Evolutionary conservation across 2,797 vertebrate genomes (phyloP).

Genomic region (Nannoperca australis): DNA sequence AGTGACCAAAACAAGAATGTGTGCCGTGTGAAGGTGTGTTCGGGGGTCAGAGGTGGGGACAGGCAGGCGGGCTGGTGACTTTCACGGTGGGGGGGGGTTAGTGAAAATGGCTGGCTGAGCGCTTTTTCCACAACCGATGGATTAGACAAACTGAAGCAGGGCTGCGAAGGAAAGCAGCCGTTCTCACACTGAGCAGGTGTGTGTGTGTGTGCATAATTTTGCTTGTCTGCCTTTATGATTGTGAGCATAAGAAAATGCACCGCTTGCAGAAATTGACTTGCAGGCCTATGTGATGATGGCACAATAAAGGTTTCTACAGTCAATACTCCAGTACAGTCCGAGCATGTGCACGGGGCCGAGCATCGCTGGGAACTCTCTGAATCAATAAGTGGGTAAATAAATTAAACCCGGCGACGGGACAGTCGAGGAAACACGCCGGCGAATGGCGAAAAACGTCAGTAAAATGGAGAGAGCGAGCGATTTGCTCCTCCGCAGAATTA

Average conservation of each 20-base stretch:
- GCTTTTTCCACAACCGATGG: slow-evolving; percentile 68
- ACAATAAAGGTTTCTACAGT: slow-evolving; percentile 73
- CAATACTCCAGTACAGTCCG: slow-evolving; percentile 65
- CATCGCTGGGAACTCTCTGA: slow-evolving; percentile 64
- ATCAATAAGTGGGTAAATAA: slow-evolving; percentile 74
- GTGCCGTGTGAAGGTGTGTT: slow-evolving; percentile 10
- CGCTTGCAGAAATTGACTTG: slow-evolving; percentile 66
- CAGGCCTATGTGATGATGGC: slow-evolving; percentile 66
- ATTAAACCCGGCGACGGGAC: slow-evolving; percentile 53
- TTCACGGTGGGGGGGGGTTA: slow-evolving; percentile 63
- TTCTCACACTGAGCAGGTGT: slow-evolving; percentile 43
- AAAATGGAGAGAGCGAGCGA: slow-evolving; percentile 34
- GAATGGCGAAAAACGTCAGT: slow-evolving; percentile 37
- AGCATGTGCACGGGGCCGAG: slow-evolving; percentile 56
- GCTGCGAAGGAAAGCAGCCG: slow-evolving; percentile 32
- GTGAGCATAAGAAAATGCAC: slow-evolving; percentile 72
- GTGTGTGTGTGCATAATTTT: slow-evolving; percentile 50
- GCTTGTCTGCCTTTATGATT: slow-evolving; percentile 71
- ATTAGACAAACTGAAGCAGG: slow-evolving; percentile 63
- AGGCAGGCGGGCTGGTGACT: slow-evolving; percentile 48
- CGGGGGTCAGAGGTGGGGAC: slow-evolving; percentile 13
- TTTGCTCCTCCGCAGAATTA: slow-evolving; percentile 38
- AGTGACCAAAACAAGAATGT: slow-evolving; percentile 2
- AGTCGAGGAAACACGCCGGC: slow-evolving; percentile 39
- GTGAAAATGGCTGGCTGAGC: slow-evolving; percentile 58